These are phyloP conservation scores for Micrasema minimum DNA, from an alignment of 1,140 invertebrate genomes.

Conservation along the genomic window DNA sequence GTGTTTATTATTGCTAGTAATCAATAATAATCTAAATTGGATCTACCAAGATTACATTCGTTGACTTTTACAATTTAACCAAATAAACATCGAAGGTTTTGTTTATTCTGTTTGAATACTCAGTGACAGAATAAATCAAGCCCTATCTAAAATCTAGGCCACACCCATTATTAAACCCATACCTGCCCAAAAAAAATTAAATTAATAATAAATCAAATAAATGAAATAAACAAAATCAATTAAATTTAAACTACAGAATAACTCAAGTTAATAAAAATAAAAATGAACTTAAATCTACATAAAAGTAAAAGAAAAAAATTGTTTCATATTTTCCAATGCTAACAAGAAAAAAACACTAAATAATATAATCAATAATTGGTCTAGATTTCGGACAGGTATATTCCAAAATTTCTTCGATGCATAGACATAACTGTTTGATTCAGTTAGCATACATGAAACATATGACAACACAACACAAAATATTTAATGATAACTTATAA, in stretches of 20 bases:
- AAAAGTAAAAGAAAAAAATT: constrained; percentile 50
- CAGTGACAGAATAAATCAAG: constrained; percentile 54
- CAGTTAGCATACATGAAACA: constrained; percentile 54
- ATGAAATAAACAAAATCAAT: constrained; percentile 50
- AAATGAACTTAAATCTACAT: constrained; percentile 53
- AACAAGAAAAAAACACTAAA: constrained; percentile 50
- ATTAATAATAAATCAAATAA: constrained; percentile 53
- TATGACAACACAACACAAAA: constrained; percentile 53
- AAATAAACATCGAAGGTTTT: constrained; percentile 53
- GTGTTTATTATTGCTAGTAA: constrained; percentile 68
- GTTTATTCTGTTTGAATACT: constrained; percentile 40
- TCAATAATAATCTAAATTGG: constrained; percentile 67
- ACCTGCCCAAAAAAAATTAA: constrained; percentile 65
- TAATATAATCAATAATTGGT: constrained; percentile 50
- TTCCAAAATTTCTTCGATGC: constrained; percentile 53
- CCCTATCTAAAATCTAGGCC: constrained; percentile 67
- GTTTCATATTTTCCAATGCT: constrained; percentile 51
- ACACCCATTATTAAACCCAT: constrained; percentile 67
- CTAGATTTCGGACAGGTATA: constrained; percentile 54
- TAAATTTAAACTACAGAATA: constrained; percentile 52
- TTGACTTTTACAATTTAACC: constrained; percentile 62
- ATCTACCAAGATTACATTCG: constrained; percentile 69
- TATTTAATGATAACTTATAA: constrained; percentile 52
- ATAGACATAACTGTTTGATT: constrained; percentile 50
- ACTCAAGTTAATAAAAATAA: constrained; percentile 52